Evolutionary conservation across 2,888 invertebrate species (phyloP).

Genomic region (Blastobasis lacticolella): DNA sequence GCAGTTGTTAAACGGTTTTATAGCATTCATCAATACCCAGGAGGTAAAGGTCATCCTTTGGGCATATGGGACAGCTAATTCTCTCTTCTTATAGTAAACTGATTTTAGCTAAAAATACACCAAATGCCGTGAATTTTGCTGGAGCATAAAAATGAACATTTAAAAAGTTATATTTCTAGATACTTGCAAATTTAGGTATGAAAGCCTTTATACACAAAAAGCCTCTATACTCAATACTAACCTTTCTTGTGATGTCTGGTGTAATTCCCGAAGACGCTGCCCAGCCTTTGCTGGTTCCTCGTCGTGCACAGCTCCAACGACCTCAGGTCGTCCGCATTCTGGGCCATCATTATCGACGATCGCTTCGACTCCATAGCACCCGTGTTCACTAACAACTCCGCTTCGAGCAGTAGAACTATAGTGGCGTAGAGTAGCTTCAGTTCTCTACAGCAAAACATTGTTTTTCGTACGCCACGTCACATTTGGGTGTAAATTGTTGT

Average conservation of each 20-base stretch:
- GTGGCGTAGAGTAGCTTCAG: slow-evolving; percentile 64
- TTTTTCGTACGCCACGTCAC: slow-evolving; percentile 49
- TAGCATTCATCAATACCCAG: too few relatives aligned
- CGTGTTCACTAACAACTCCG: slow-evolving; percentile 56
- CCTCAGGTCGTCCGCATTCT: slow-evolving; percentile 57
- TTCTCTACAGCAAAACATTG: slow-evolving; percentile 69
- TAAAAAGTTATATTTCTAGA: too few relatives aligned
- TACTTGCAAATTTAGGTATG: too few relatives aligned
- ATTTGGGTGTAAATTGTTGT: slow-evolving; percentile 38
- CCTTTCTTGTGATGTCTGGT: slow-evolving; percentile 69
- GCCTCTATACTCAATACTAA: slow-evolving; percentile 13
- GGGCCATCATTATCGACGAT: slow-evolving; percentile 57
- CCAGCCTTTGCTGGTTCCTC: slow-evolving; percentile 59
- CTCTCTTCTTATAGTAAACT: too few relatives aligned
- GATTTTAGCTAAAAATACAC: too few relatives aligned
- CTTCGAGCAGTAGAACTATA: slow-evolving; percentile 60
- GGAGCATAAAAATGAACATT: too few relatives aligned
- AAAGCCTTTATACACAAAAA: too few relatives aligned
- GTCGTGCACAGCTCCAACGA: slow-evolving; percentile 59
- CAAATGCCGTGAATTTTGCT: too few relatives aligned
- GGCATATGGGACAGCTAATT: too few relatives aligned
- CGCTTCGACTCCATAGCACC: slow-evolving; percentile 62
- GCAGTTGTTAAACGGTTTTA: too few relatives aligned
- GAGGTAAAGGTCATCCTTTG: too few relatives aligned
- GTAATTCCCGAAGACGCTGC: slow-evolving; percentile 65